Evolutionary conservation across 1,140 invertebrate genomes (phyloP), one percentile per base, ranked within the genome.

Genomic region (Wiebesia pumilae): DNA sequence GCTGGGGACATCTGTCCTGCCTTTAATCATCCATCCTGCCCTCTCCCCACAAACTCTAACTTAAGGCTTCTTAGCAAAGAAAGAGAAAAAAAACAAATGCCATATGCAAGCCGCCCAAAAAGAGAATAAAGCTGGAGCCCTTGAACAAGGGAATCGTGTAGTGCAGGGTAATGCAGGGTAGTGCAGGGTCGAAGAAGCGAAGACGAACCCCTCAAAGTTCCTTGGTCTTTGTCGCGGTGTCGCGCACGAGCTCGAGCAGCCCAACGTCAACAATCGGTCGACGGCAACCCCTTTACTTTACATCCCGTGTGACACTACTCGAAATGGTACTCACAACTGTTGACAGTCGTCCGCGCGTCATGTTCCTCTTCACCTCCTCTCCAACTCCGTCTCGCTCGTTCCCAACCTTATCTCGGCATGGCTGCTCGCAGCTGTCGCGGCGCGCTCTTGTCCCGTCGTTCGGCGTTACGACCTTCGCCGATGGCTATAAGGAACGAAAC

Each of bases 281-380:
- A 78, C 43, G 24, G 19, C 6, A 27, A 27, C 24, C 27, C 58
- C 24, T 62, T 62, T 69, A 81, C 47, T 69, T 67, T 35, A 19
- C 6, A 81, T 81, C 51, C 65, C 58, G n/a, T 3, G 35, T 33
- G 62, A 58, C 24, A 40, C 30, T 73, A 10, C 82, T 65, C 3
- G n/a, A 78, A 67, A 47, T 62, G 27, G 27, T 73, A 85, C 84
- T 85, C 30, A 85, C 84, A 85, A 85, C 84, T 85, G 84, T 85
- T 81, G 84, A 85, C 84, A 85, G 65, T 40, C 78, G 84, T 71
- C 84, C 77, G 78, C 65, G 65, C 84, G 78, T 81, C 84, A 65
- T 81, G 35, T 69, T 85, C 71, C 9, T 40, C 14, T 38, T 47
- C 7, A 6, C 16, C 33, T 77, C 27, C 21, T 10, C 27, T 2